Conservation (phyloP, 1,140 invertebrate genomes). For the Conopomorpha cramerella region DNA sequence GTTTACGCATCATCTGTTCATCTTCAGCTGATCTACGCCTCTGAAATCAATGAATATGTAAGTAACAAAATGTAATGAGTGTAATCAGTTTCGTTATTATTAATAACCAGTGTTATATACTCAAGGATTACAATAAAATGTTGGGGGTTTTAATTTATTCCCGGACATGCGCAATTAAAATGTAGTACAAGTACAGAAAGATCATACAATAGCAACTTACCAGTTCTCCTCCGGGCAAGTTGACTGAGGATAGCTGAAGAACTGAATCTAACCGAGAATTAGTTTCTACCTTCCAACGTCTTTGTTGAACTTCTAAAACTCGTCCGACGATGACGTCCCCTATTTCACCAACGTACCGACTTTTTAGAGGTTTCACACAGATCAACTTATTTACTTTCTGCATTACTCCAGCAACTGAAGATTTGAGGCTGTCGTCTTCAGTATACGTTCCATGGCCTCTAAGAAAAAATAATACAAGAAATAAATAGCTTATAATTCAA, state of each 20-base stretch:
- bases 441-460: constrained; percentile 97
- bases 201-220: constrained; percentile 56
- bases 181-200: too few species aligned
- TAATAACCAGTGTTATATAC: background rate
- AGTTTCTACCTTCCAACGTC: constrained; percentile 95
- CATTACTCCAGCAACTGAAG: constrained; percentile 92
- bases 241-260: constrained; percentile 90
- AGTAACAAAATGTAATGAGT: constrained; percentile 5
- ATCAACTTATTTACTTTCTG: constrained; percentile 95
- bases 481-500: too few species aligned
- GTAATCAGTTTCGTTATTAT: background rate
- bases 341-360: constrained; percentile 90
- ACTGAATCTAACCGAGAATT: constrained; percentile 89
- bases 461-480: constrained; percentile 11
- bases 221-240: constrained; percentile 95
- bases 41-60: constrained; percentile 48
- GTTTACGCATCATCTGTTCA: constrained; percentile 95
- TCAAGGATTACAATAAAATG: too few species aligned
- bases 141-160: too few species aligned
- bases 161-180: too few species aligned
- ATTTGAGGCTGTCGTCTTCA: constrained; percentile 78
- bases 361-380: constrained; percentile 87
- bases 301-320: constrained; percentile 88
- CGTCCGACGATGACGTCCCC: constrained; percentile 97
- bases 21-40: constrained; percentile 93